These are phyloP conservation scores for Aplocera efformata DNA, from an alignment of 2,888 invertebrate species.

Conservation along the genomic window DNA sequence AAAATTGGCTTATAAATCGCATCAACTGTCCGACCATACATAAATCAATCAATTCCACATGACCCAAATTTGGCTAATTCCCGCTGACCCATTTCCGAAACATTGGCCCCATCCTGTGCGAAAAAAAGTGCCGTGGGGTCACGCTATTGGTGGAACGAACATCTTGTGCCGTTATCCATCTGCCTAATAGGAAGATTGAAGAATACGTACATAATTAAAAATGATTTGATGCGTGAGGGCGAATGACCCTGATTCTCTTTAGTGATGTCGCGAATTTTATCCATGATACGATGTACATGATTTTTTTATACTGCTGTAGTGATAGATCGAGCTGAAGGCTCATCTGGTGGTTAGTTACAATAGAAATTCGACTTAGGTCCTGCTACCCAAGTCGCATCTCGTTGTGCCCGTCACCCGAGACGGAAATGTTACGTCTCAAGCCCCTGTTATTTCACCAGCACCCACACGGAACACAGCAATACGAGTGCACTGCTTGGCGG, in stretches of 20 bases:
- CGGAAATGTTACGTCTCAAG: too few species aligned
- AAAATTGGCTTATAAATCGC: too few species aligned
- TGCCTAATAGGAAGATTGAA: slow-evolving; percentile 67
- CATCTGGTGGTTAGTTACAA: too few species aligned
- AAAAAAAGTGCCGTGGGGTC: slow-evolving; percentile 51
- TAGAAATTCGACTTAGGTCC: too few species aligned
- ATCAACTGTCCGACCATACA: too few species aligned
- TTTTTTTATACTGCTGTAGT: too few species aligned
- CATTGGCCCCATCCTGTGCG: slow-evolving; percentile 45
- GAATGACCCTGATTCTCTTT: slow-evolving; percentile 67
- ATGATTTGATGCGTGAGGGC: slow-evolving; percentile 71
- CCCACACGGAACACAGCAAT: too few species aligned
- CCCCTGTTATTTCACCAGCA: too few species aligned
- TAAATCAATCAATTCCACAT: slow-evolving; percentile 54
- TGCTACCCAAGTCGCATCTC: too few species aligned
- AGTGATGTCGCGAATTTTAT: slow-evolving; percentile 44
- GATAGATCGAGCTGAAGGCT: too few species aligned
- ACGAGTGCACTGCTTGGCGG: too few species aligned
- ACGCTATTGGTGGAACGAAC: slow-evolving; percentile 41
- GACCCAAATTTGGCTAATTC: slow-evolving; percentile 59
- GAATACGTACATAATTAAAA: slow-evolving; percentile 75
- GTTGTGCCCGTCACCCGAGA: too few species aligned
- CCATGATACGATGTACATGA: slow-evolving; percentile 14
- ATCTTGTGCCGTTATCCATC: slow-evolving; percentile 53
- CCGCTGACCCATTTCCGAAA: slow-evolving; percentile 66